These are phyloP conservation scores for Elephas maximus DNA, from an alignment of 2,113 vertebrate genomes.

Conservation along the genomic window DNA sequence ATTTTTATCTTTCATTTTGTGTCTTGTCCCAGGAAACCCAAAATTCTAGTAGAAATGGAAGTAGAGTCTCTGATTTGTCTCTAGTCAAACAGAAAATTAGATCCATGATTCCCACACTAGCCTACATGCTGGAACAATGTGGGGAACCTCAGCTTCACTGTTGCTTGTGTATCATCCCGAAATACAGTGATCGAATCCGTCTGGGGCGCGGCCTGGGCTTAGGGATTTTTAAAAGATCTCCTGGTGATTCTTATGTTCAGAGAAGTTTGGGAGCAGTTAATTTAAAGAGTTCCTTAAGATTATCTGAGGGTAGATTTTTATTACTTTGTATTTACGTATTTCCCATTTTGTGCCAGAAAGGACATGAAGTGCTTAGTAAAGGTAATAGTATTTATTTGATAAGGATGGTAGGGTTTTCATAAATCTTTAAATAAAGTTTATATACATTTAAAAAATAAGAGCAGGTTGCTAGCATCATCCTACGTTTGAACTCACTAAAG, in stretches of 20 bases:
- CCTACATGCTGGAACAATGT: neutral
- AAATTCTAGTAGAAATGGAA: neutral
- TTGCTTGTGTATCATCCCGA: accelerated
- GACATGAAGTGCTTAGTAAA: neutral
- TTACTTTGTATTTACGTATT: neutral
- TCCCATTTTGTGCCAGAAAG: neutral
- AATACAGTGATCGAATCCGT: neutral
- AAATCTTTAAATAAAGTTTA: neutral
- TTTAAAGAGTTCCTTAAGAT: neutral
- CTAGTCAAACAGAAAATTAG: neutral
- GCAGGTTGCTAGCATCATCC: neutral
- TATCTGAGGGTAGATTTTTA: neutral
- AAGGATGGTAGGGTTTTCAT: neutral
- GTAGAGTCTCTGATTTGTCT: neutral
- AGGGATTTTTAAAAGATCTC: neutral
- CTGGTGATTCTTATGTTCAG: neutral
- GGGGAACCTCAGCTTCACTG: accelerated
- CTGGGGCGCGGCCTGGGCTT: neutral
- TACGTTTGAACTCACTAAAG: slow-evolving; percentile 21
- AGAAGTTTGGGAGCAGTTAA: neutral
- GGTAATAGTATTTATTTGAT: neutral
- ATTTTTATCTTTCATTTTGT: neutral
- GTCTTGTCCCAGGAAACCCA: neutral
- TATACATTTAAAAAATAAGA: neutral
- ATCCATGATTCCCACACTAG: neutral